Base-by-base conservation (phyloP, 2,797 vertebrate species). In the Micrastur ruficollis region DNA sequence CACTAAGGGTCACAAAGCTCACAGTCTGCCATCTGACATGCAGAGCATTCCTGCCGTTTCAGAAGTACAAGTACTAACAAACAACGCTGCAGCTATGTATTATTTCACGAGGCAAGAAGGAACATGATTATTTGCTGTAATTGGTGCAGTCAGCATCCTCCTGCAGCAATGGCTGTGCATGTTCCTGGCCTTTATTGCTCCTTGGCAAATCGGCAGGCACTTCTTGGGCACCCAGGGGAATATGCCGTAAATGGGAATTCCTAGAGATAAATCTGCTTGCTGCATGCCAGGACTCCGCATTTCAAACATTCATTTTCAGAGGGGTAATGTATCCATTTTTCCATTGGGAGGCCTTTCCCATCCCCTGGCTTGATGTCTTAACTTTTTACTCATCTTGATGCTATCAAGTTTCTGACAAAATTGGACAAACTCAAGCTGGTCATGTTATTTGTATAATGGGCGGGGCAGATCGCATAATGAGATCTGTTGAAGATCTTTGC, bases 301-400 rank as follows among this genome's bases (percentile, higher is more conserved):
- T 96, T 96, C 94, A 92, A 85, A 63, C 91, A 91, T 96, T 95
- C 74, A 46, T 96, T 97, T 95, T 95, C 49, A 71, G 67, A 93
- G 75, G 84, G 72, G 68, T 92, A 87, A 75, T 90, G 47, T 68
- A 19, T 75, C 78, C 38, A 18, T 90, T 94, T 91, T 96, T 94
- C 93, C 62, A 3, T n/a, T 79, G 90, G 85, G 92, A 95, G 58
- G 44, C 89, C 71, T 95, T 97, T 96, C 81, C 50, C 59, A 89
- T 91, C 74, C 83, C 18, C 36, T 93, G 89, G 52, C 59, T 94
- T 78, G 40, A 75, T 89, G 55, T 81, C 58, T 74, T 76, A 52
- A 52, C 63, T 71, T 93, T 81, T 94, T 92, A 63, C 71, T 96
- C 74, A 78, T 92, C 36, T 73, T 71, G 71, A 82, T 87, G 74